Percentiles rank a stretch among this genome's conserved stretches.
phyloP scores from a whole-genome alignment of 2,888 invertebrate species.

The Folsomia manolachei region DNA sequence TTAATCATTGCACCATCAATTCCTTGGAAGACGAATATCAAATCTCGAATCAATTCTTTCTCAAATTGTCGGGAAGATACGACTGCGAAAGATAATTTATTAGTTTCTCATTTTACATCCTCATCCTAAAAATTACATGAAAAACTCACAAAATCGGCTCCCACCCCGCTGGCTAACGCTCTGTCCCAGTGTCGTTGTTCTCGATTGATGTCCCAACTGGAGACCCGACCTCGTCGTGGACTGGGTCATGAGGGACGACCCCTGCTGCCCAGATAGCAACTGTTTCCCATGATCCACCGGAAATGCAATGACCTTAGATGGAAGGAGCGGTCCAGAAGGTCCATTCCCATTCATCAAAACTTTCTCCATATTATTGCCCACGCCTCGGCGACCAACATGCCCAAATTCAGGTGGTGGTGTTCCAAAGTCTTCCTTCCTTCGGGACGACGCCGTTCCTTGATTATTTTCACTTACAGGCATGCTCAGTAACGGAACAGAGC shows the following conservation, averaged over 20 bases:
- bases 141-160: background rate
- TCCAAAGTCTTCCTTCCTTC: background rate
- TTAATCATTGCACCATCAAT: constrained; percentile 75
- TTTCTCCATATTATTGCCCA: background rate
- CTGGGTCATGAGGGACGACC: background rate
- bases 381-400: background rate
- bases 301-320: constrained; percentile 12
- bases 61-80: constrained; percentile 36
- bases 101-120: no score
- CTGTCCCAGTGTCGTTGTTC: no score
- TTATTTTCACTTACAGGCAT: no score
- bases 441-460: no score
- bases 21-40: constrained; percentile 83
- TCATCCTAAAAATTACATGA: no score
- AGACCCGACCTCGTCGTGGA: no score
- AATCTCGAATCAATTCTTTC: constrained; percentile 60
- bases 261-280: constrained; percentile 9
- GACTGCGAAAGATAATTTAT: no score
- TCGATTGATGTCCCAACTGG: no score
- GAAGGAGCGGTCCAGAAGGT: background rate
- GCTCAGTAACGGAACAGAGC: constrained; percentile 26
- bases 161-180: no score
- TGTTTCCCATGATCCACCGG: constrained; percentile 11
- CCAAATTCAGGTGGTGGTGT: no score
- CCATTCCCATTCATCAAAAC: background rate